Percentiles rank a stretch among this genome's conserved stretches.
phyloP scores from a whole-genome alignment of 2,888 invertebrate genomes.

The Drosophila maculinotata region DNA sequence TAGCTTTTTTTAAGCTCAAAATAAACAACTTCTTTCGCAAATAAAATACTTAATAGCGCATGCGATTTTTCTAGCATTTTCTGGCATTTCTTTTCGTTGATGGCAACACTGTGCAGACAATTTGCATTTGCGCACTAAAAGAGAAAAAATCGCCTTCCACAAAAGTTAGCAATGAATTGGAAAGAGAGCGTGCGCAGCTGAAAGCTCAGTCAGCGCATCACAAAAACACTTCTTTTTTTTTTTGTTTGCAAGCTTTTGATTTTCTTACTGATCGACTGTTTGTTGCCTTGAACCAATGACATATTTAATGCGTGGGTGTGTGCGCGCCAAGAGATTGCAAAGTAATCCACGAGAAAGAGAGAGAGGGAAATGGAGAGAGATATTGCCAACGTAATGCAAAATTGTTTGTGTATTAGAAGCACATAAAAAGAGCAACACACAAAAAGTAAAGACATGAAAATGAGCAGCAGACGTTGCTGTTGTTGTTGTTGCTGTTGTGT shows the following conservation, averaged over 20 bases:
- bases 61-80: too few relatives aligned
- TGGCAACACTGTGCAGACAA: neutral
- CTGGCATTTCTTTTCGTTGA: too few relatives aligned
- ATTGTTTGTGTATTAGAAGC: conserved; percentile 39
- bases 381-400: conserved; percentile 43
- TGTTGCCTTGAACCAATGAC: conserved; percentile 73
- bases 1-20: too few relatives aligned
- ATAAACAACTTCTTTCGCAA: too few relatives aligned
- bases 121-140: neutral
- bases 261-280: conserved; percentile 17
- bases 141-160: neutral
- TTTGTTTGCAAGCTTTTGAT: conserved; percentile 17
- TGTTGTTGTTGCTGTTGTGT: conserved; percentile 45
- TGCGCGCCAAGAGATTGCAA: conserved; percentile 21
- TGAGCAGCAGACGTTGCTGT: conserved; percentile 26
- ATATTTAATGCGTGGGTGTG: conserved; percentile 62
- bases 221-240: too few relatives aligned
- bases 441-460: conserved; percentile 31
- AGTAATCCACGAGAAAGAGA: conserved; percentile 1
- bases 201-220: conserved; percentile 19
- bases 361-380: neutral
- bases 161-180: neutral
- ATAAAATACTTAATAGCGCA: too few relatives aligned
- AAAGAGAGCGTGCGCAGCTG: neutral
- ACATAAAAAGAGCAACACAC: conserved; percentile 19